These are phyloP conservation scores for Ligdia adustata DNA, from an alignment of 2,888 invertebrate species.

Conservation along the genomic window DNA sequence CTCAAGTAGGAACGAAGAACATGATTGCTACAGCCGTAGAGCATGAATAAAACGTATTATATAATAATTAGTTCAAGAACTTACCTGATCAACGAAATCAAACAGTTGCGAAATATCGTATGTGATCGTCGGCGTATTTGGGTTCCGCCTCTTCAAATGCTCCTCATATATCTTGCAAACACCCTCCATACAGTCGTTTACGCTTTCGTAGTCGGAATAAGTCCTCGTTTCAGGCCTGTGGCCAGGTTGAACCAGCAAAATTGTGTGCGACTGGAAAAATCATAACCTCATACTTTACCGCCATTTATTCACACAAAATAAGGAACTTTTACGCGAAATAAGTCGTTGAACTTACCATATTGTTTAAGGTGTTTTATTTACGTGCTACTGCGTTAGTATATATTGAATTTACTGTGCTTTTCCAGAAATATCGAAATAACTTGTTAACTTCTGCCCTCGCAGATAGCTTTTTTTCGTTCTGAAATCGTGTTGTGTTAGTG, in stretches of 20 bases:
- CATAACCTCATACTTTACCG: constrained; percentile 59
- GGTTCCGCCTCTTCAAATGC: constrained; percentile 97
- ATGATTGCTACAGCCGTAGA: too few species aligned
- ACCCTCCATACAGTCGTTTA: constrained; percentile 99
- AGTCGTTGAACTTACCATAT: constrained; percentile 53
- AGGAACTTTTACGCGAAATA: constrained; percentile 4
- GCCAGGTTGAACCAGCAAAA: constrained; percentile 97
- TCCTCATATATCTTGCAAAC: constrained; percentile 99
- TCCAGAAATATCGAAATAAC: constrained; percentile 28
- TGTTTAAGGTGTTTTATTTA: constrained; percentile 12
- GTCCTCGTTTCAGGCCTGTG: constrained; percentile 97
- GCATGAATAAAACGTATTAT: neutral
- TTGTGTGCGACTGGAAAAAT: constrained; percentile 94
- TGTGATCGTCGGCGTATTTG: constrained; percentile 97
- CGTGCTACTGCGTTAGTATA: neutral
- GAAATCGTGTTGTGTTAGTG: too few species aligned
- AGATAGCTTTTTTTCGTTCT: constrained; percentile 29
- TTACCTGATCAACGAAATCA: constrained; percentile 97
- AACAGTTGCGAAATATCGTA: constrained; percentile 99
- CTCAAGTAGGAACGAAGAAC: too few species aligned
- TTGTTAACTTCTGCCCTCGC: constrained; percentile 8
- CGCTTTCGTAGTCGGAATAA: constrained; percentile 98
- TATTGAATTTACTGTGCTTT: constrained; percentile 19
- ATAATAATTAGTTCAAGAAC: constrained; percentile 20
- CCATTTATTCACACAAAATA: constrained; percentile 51